Evolutionary conservation across 2,113 vertebrate species (phyloP).

Genomic region (Lagopus muta): DNA sequence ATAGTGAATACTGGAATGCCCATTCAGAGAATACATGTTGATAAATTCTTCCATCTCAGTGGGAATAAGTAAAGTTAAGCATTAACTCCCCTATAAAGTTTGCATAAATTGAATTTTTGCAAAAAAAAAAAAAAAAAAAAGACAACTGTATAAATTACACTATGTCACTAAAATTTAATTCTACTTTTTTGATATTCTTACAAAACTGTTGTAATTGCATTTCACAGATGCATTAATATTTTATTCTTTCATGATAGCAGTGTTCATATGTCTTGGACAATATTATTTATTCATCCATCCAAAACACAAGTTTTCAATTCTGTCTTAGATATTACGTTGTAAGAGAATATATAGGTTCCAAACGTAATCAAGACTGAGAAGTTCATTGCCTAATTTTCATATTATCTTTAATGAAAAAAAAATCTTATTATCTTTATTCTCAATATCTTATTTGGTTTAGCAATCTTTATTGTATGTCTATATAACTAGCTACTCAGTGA

Average conservation of each 20-base stretch:
- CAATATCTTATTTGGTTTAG: slow-evolving; percentile 16
- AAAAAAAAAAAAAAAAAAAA: background rate
- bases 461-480: background rate
- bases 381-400: background rate
- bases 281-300: background rate
- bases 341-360: slow-evolving; percentile 33
- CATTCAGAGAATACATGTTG: background rate
- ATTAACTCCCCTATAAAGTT: background rate
- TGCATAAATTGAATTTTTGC: background rate
- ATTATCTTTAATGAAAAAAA: background rate
- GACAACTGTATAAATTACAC: background rate
- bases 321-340: slow-evolving; percentile 25
- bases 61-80: background rate
- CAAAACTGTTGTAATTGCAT: background rate
- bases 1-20: background rate
- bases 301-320: slow-evolving; percentile 42
- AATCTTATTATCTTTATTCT: background rate
- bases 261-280: background rate
- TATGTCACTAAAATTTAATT: background rate
- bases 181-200: background rate
- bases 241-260: background rate
- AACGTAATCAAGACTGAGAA: background rate
- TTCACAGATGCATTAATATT: background rate
- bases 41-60: background rate
- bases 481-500: background rate